Conservation (phyloP, 2,797 vertebrate genomes). For the Ataeniobius toweri region DNA sequence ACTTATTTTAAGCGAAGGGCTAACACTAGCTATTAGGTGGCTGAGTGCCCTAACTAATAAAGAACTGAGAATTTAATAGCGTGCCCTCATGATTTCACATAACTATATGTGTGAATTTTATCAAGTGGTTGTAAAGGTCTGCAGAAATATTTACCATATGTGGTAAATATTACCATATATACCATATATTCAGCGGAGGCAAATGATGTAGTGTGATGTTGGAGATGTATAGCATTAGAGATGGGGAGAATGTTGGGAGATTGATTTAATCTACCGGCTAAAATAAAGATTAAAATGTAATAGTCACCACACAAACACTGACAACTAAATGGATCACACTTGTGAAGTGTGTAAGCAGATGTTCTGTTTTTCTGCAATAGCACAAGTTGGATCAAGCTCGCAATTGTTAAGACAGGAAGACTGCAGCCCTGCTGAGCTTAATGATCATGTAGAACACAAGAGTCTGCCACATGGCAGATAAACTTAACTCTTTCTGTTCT, state of each 20-base stretch:
- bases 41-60: not conserved
- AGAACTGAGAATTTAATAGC: not conserved
- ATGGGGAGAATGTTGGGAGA: not conserved
- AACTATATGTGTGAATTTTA: not conserved
- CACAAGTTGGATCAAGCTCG: constrained; percentile 49
- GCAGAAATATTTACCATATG: not conserved
- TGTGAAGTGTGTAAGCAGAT: constrained; percentile 45
- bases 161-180: no score
- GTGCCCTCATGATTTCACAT: not conserved
- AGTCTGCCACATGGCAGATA: constrained; percentile 34
- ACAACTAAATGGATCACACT: constrained; percentile 19
- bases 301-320: not conserved
- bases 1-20: not conserved
- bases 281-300: not conserved
- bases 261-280: not conserved
- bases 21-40: not conserved
- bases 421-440: constrained; percentile 20
- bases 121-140: not conserved
- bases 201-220: not conserved
- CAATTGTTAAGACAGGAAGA: constrained; percentile 37
- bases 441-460: constrained; percentile 20
- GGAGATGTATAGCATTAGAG: not conserved
- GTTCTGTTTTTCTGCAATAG: constrained; percentile 50
- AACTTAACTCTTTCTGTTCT: constrained; percentile 18
- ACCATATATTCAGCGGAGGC: not conserved